Base-by-base conservation (phyloP, 2,797 vertebrate species). In the Crocodylus rhombifer region DNA sequence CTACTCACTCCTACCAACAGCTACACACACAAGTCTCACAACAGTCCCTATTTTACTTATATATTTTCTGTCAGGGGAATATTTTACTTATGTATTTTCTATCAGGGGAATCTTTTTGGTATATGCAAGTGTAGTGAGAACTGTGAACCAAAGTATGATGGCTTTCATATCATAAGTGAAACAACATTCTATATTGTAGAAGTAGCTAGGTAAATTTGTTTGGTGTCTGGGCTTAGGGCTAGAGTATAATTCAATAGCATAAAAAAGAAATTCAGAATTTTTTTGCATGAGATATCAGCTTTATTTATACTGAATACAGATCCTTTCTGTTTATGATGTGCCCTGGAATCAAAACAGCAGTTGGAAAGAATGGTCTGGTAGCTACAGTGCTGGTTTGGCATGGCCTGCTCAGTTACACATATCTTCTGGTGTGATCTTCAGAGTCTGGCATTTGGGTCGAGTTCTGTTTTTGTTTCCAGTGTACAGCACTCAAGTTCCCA, bases 381-480 rank as follows among this genome's bases (percentile, higher is more conserved):
- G 42, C 42, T 42, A 42, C 42, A 42, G 42, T 42, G 42, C 42
- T 42, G 42, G 42, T 42, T 7, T 42, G 42, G 8, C 42, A 42
- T 42, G 42, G 42, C 42, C 42, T 42, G 42, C 42, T 42, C 42
- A 42, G 7, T 42, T 42, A 42, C 42, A 42, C 42, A 8, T 42
- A 42, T 42, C 42, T 42, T 42, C 42, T 42, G 42, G 42, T 42
- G 42, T 42, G 42, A 42, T 42, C 42, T 42, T 42, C 42, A 42
- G 42, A 42, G 42, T 42, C 42, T 79, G 74, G 18, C 67, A 62
- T 69, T 94, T 95, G 84, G 79, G 77, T 90, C 89, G 69, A 65
- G 62, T 85, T 92, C 91, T 95, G 82, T 88, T 96, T 95, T 94
- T 94, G 67, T 93, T 94, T 86, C 82, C 87, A 77, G 73, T 67